Percentiles rank a stretch among this genome's conserved stretches.
These are phyloP conservation scores for Carposina sasakii DNA, from an alignment of 1,140 invertebrate species.

Conservation along the genomic window DNA sequence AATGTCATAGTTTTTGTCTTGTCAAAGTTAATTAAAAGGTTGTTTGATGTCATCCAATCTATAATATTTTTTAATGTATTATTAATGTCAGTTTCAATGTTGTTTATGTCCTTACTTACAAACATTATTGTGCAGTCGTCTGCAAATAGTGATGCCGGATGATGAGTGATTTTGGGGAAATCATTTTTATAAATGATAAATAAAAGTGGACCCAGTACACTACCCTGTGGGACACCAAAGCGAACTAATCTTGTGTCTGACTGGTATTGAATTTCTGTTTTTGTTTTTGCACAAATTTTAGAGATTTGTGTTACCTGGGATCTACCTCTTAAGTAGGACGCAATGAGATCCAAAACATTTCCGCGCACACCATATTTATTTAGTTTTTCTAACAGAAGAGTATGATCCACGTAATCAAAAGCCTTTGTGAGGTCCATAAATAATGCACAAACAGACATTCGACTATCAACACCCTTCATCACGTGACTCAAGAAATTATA, in stretches of 20 bases:
- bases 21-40: slow-evolving; percentile 4
- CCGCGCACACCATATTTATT: neutral
- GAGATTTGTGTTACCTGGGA: neutral
- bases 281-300: neutral
- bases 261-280: neutral
- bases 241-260: neutral
- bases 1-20: slow-evolving; percentile 12
- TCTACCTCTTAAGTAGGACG: neutral
- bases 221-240: slow-evolving; percentile 10
- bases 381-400: neutral
- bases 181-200: slow-evolving; percentile 11
- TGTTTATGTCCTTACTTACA: neutral
- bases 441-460: too few species aligned
- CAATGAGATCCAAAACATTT: neutral
- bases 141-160: slow-evolving; percentile 11
- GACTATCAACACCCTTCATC: too few species aligned
- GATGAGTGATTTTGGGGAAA: neutral
- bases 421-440: neutral
- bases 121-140: slow-evolving; percentile 11
- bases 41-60: slow-evolving; percentile 7
- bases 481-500: too few species aligned
- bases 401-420: neutral
- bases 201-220: slow-evolving; percentile 9
- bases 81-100: slow-evolving; percentile 9
- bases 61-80: slow-evolving; percentile 1